phyloP scores from a whole-genome alignment of 2,113 vertebrate species.

The Aptenodytes forsteri region DNA sequence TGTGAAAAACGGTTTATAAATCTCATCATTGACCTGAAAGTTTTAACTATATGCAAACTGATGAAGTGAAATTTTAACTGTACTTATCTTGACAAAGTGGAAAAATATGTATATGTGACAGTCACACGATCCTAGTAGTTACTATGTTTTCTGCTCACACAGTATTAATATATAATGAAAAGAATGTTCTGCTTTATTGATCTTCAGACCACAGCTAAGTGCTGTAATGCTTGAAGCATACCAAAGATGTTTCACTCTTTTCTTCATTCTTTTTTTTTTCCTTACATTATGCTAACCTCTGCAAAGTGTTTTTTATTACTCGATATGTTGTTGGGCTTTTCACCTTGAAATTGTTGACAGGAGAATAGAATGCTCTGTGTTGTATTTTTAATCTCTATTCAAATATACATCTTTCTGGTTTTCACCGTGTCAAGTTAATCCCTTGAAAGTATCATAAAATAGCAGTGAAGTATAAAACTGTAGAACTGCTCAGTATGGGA shows the following conservation, averaged over 20 bases:
- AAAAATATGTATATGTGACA: neutral
- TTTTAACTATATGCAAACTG: neutral
- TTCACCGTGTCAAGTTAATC: conserved; percentile 48
- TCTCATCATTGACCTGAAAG: neutral
- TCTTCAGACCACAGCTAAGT: conserved; percentile 24
- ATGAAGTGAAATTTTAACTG: neutral
- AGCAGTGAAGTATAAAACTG: neutral
- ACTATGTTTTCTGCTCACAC: neutral
- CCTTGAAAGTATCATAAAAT: conserved; percentile 32
- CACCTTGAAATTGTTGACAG: conserved; percentile 68
- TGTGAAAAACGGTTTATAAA: neutral
- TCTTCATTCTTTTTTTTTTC: neutral
- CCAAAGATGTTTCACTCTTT: neutral
- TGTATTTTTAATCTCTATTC: conserved; percentile 66
- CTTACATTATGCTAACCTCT: conserved; percentile 49
- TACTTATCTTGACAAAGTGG: neutral
- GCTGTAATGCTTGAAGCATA: neutral
- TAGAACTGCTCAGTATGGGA: neutral
- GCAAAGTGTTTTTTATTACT: conserved; percentile 23
- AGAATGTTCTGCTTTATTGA: conserved; percentile 54
- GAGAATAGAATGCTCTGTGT: conserved; percentile 30
- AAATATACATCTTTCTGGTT: conserved; percentile 42
- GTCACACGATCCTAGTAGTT: neutral
- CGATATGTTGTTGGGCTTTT: conserved; percentile 15
- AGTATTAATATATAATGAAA: conserved; percentile 40